Evolutionary conservation across 2,113 vertebrate species (phyloP).

Genomic region (Eubucco bourcierii): DNA sequence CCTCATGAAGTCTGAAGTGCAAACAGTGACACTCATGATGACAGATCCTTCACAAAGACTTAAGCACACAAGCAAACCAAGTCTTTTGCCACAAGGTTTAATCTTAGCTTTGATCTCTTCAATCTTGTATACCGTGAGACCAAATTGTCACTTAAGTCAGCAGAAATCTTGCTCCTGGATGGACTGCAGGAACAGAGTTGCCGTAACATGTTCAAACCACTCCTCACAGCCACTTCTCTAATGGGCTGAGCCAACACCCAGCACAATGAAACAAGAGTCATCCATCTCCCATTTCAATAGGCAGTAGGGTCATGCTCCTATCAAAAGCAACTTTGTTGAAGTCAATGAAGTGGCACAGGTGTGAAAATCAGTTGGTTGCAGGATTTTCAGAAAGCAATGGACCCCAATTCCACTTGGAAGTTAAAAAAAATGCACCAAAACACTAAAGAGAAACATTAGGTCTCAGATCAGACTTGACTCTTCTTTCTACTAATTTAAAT

Average conservation of each 20-base stretch:
- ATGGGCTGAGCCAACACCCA: neutral
- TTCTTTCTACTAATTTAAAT: constrained; percentile 11
- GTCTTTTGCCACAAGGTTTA: neutral
- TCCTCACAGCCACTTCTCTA: constrained; percentile 1
- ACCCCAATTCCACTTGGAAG: neutral
- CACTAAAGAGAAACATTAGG: neutral
- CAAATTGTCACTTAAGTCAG: constrained; percentile 8
- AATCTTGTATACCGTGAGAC: neutral
- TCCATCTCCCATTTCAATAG: neutral
- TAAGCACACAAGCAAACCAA: neutral
- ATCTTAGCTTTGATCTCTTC: neutral
- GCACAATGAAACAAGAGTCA: neutral
- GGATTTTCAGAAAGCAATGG: neutral
- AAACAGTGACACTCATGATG: constrained; percentile 1
- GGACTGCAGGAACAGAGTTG: neutral
- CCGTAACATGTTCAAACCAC: neutral
- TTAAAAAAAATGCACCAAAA: constrained; percentile 21
- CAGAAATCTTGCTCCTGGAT: constrained; percentile 5
- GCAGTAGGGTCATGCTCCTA: neutral
- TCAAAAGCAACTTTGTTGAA: neutral
- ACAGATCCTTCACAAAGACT: neutral
- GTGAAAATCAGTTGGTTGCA: neutral
- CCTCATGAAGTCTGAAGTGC: neutral
- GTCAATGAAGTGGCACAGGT: neutral
- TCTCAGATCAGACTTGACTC: neutral